Base-by-base conservation (phyloP, 2,113 vertebrate species). In the Peromyscus leucopus region DNA sequence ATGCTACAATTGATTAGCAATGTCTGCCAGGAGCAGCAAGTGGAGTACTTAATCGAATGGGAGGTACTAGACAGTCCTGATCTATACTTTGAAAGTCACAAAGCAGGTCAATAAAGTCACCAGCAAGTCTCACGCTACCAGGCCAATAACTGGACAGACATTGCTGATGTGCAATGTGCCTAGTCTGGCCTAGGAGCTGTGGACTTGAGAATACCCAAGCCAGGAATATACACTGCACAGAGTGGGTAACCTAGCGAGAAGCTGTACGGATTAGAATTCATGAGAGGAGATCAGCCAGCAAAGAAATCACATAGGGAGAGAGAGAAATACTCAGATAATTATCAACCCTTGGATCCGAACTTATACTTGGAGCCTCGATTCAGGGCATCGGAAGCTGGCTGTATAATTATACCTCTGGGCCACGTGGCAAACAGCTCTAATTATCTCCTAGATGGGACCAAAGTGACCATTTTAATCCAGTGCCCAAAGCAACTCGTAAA, bases 401-500 rank as follows among this genome's bases (percentile, higher is more conserved):
- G 65, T 55, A 0, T 91, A 63, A 96, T 86, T 21, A 90, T n/a
- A 89, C 46, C 72, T 28, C 13, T 0, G 2, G 92, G 88, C 88
- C 88, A 0, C 0, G 61, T 7, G 90, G 89, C 76, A 42, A 71
- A 72, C 65, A 78, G 76, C 16, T 15, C 61, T 26, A 55, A 87
- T 82, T 42, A 87, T 96, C 39, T 55, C 86, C n/a, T 48, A 22
- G 36, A 92, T 13, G 79, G 84, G 84, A 95, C 33, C 67, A 85
- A 24, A 31, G 59, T 7, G 76, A 69, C 79, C 57, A 71, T 92
- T 97, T 93, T 78, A 96, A 85, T 89, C 24, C 89, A 72, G 87
- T 93, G 72, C 15, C 67, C 71, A 93, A 94, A 95, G 67, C n/a
- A 80, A 86, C 91, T n/a, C 72, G 94, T 59, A 84, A 90, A 36